phyloP scores from a whole-genome alignment of 2,797 vertebrate species.

The Enteromius treurensis region DNA sequence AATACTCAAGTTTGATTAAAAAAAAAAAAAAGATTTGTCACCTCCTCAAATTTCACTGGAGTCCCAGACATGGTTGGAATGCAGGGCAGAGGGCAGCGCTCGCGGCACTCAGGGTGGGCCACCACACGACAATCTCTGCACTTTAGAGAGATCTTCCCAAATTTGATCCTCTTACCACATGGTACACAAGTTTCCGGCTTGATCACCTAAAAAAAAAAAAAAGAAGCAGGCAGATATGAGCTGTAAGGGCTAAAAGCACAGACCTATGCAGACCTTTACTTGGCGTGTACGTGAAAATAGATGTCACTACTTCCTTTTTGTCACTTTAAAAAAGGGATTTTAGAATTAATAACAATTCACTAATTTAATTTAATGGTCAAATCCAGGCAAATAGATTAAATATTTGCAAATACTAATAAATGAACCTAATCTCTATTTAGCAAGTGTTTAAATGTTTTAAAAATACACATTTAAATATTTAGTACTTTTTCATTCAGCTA shows the following conservation, averaged over 20 bases:
- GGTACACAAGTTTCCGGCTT: conserved; percentile 97
- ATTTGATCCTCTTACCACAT: conserved; percentile 96
- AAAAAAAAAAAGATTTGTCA: conserved; percentile 57
- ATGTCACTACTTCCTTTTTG: not conserved
- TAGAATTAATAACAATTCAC: not conserved
- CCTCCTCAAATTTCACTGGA: conserved; percentile 89
- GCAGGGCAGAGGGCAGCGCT: conserved; percentile 94
- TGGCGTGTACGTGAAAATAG: not conserved
- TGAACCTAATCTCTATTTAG: not conserved
- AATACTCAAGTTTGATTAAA: not conserved
- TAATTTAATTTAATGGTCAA: not conserved
- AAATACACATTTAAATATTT: not conserved
- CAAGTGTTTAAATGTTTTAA: not conserved
- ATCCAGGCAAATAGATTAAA: not conserved
- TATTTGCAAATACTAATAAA: not conserved
- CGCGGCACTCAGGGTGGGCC: conserved; percentile 91
- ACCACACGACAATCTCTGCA: conserved; percentile 94
- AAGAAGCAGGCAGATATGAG: not conserved
- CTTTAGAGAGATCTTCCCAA: conserved; percentile 93
- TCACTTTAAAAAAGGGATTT: not conserved
- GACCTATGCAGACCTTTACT: not conserved
- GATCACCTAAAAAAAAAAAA: conserved; percentile 82
- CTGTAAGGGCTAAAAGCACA: not conserved
- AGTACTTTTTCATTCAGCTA: not conserved
- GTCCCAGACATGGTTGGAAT: conserved; percentile 87